A percentile compares a stretch with the other conserved stretches of the same genome.
phyloP scores from a whole-genome alignment of 2,113 vertebrate genomes.

The Crotalus horridus region DNA sequence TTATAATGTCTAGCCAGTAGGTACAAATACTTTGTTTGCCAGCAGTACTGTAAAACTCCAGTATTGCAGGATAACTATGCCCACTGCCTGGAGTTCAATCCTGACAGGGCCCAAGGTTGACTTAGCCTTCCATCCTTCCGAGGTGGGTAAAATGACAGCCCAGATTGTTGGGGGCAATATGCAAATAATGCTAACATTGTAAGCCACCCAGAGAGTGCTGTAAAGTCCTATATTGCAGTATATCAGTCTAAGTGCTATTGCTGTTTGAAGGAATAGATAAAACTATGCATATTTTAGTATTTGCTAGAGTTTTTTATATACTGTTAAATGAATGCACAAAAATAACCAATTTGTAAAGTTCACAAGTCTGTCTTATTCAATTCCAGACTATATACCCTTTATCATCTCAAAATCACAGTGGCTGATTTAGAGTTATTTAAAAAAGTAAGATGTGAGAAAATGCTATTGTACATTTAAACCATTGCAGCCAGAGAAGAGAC shows the following conservation, averaged over 20 bases:
- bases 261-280: neutral
- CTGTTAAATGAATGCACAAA: neutral
- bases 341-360: neutral
- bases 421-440: neutral
- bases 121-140: neutral
- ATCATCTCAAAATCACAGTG: neutral
- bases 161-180: neutral
- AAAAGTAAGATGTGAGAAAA: neutral
- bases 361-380: neutral
- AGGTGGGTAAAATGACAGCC: neutral
- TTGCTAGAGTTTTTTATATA: neutral
- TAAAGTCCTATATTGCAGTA: neutral
- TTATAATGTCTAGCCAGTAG: neutral
- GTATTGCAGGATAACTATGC: neutral
- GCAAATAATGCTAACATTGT: neutral
- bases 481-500: neutral
- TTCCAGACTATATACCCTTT: neutral
- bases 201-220: neutral
- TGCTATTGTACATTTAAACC: neutral
- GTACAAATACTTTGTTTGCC: neutral
- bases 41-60: neutral
- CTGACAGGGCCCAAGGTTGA: neutral
- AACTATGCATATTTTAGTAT: neutral
- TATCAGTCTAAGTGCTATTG: neutral
- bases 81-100: neutral